Conservation (phyloP, 2,113 vertebrate species). For the Paraplagusia blochii region DNA sequence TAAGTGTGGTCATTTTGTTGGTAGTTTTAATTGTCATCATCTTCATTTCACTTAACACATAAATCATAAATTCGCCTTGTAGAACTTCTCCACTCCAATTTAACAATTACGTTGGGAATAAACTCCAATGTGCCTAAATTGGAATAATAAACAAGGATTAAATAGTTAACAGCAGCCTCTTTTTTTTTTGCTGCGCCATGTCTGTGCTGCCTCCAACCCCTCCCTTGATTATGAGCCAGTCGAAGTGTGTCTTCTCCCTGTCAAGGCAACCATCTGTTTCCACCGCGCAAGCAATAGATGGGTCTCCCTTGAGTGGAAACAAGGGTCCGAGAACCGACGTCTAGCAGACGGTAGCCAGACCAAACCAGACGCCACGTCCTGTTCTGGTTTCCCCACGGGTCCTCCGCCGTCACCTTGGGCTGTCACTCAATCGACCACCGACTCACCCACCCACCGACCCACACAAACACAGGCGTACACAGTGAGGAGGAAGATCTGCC, state of each 20-base stretch:
- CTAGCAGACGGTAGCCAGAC: constrained; percentile 62
- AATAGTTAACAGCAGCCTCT: constrained; percentile 20
- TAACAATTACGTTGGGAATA: too few species aligned
- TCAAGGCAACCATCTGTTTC: constrained; percentile 71
- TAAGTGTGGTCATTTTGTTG: too few species aligned
- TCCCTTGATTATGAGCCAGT: constrained; percentile 29
- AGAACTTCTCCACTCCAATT: too few species aligned
- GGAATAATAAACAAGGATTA: constrained; percentile 7
- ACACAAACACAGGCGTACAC: constrained; percentile 6
- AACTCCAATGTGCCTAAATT: constrained; percentile 4
- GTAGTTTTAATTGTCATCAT: too few species aligned
- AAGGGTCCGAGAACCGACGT: constrained; percentile 48
- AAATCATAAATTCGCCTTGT: too few species aligned
- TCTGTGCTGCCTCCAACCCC: constrained; percentile 22
- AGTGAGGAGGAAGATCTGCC: constrained; percentile 21
- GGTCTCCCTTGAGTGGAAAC: constrained; percentile 51
- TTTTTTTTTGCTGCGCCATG: constrained; percentile 7
- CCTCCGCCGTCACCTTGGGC: constrained; percentile 40
- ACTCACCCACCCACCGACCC: neutral
- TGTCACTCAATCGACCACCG: constrained; percentile 54
- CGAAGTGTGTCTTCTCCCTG: constrained; percentile 37
- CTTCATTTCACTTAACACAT: too few species aligned
- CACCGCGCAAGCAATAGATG: constrained; percentile 33
- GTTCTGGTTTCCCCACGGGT: constrained; percentile 49
- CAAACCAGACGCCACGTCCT: constrained; percentile 60